These are phyloP conservation scores for Epinotia bilunana DNA, from an alignment of 2,888 invertebrate species.

Conservation along the genomic window DNA sequence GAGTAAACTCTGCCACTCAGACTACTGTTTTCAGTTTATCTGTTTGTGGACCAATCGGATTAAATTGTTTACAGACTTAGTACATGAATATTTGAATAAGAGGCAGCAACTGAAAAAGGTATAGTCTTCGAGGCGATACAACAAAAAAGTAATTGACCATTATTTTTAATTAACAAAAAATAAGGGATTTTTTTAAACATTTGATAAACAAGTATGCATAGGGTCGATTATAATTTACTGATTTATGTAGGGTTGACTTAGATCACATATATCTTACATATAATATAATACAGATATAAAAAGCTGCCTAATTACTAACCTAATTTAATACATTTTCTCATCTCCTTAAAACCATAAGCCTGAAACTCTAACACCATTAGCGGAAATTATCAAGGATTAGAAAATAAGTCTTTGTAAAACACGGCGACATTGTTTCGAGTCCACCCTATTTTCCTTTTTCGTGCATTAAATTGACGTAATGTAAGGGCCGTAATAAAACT, in stretches of 20 bases:
- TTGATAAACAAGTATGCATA: no score
- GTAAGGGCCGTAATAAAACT: constrained; percentile 26
- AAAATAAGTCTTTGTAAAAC: constrained; percentile 8
- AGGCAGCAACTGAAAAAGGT: no score
- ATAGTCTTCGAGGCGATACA: no score
- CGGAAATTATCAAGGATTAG: constrained; percentile 11
- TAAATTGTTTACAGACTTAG: no score
- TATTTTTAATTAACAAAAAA: no score
- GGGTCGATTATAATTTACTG: no score
- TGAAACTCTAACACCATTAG: constrained; percentile 14
- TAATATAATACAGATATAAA: background rate
- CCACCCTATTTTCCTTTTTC: constrained; percentile 19
- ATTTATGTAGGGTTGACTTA: no score
- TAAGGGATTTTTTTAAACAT: no score
- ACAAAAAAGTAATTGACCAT: background rate
- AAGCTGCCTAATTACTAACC: background rate
- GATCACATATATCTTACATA: no score
- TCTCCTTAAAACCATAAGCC: background rate
- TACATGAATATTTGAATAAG: background rate
- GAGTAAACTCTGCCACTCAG: constrained; percentile 19
- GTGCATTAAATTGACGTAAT: constrained; percentile 36
- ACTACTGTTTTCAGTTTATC: constrained; percentile 7
- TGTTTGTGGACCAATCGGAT: background rate
- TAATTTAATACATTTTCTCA: background rate
- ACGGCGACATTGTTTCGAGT: constrained; percentile 13